phyloP scores from a whole-genome alignment of 2,888 invertebrate genomes.

The Apocheima hispidaria region DNA sequence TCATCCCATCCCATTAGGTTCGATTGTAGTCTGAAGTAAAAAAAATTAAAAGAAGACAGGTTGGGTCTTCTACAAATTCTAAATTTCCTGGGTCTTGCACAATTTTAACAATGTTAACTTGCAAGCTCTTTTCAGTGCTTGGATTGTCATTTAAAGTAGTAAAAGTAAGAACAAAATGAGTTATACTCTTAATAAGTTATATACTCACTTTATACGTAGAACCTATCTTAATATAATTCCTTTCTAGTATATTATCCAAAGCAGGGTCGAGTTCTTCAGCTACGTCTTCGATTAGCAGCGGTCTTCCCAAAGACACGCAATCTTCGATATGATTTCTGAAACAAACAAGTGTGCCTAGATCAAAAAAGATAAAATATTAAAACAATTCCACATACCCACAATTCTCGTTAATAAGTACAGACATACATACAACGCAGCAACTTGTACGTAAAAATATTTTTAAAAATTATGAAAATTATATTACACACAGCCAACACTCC shows the following conservation, averaged over 20 bases:
- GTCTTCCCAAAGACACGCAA: conserved; percentile 91
- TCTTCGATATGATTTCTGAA: conserved; percentile 93
- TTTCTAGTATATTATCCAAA: conserved; percentile 94
- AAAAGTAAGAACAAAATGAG: background rate
- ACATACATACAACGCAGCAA: too few relatives aligned
- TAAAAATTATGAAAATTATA: too few relatives aligned
- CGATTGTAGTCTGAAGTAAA: too few relatives aligned
- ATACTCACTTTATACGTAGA: conserved; percentile 90
- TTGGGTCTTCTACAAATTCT: too few relatives aligned
- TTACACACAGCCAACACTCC: too few relatives aligned
- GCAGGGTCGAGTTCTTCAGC: conserved; percentile 94
- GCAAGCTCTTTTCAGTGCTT: background rate
- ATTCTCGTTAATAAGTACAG: too few relatives aligned
- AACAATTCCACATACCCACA: too few relatives aligned
- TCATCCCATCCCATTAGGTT: too few relatives aligned
- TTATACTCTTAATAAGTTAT: too few relatives aligned
- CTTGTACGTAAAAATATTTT: too few relatives aligned
- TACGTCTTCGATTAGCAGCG: conserved; percentile 94
- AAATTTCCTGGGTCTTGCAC: too few relatives aligned
- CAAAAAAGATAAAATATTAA: background rate
- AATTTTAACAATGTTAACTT: background rate
- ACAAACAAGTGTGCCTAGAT: conserved; percentile 7
- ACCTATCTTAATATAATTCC: conserved; percentile 94
- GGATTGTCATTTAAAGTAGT: background rate
- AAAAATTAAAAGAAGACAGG: too few relatives aligned